A percentile compares a stretch with the other conserved stretches of the same genome.
Evolutionary conservation across 1,140 invertebrate species (phyloP).

Genomic region (Caenorhabditis briggsae): DNA sequence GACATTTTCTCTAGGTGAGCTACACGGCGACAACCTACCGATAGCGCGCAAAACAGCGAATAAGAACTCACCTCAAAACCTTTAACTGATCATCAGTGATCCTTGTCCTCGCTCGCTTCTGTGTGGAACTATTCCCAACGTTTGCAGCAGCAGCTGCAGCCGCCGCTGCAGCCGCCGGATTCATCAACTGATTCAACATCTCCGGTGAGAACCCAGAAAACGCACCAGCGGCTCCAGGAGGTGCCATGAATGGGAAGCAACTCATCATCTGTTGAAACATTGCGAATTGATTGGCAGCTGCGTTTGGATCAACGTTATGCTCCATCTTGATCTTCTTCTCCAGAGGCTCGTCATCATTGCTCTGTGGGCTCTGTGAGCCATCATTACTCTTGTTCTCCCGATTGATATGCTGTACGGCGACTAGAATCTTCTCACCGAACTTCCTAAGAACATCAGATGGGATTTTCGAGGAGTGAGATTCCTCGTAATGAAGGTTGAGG

Average conservation of each 20-base stretch:
- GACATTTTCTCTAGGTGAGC: too few relatives aligned
- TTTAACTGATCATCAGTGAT: conserved; percentile 99
- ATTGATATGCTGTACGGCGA: conserved; percentile 74
- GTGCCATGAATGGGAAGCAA: conserved; percentile 77
- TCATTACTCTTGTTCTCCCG: background rate
- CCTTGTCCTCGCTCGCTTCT: conserved; percentile 94
- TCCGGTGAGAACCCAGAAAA: conserved; percentile 82
- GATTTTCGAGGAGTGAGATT: conserved; percentile 91
- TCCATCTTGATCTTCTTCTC: conserved; percentile 28
- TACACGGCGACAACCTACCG: too few relatives aligned
- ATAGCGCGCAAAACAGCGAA: too few relatives aligned
- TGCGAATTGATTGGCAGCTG: conserved; percentile 73
- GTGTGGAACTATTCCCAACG: conserved; percentile 81
- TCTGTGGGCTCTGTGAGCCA: conserved; percentile 59
- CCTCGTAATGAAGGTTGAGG: conserved; percentile 91
- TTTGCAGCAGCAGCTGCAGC: conserved; percentile 66
- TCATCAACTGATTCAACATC: conserved; percentile 48
- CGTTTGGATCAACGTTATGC: background rate
- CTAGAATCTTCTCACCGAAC: conserved; percentile 86
- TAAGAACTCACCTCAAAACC: conserved; percentile 84
- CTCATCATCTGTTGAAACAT: conserved; percentile 86
- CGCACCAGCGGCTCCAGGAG: conserved; percentile 83
- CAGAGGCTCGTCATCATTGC: conserved; percentile 5
- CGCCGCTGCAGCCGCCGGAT: background rate
- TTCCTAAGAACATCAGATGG: conserved; percentile 89